Evolutionary conservation across 2,113 vertebrate species (phyloP).

Genomic region (Sinosuthora webbiana): DNA sequence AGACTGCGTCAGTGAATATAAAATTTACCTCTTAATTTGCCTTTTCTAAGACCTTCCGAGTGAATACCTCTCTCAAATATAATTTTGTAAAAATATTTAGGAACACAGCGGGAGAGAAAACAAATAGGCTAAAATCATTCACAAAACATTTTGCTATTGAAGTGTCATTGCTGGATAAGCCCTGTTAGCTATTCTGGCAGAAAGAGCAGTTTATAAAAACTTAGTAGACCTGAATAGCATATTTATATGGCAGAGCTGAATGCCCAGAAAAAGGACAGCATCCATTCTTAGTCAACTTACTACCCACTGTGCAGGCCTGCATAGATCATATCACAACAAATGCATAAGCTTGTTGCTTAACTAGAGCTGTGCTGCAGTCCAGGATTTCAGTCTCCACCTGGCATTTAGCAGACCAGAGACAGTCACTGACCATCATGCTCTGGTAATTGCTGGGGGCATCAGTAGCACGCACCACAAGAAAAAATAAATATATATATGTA

Average conservation of each 20-base stretch:
- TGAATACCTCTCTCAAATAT: not conserved
- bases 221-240: not conserved
- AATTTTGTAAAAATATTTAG: not conserved
- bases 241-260: not conserved
- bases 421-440: not conserved
- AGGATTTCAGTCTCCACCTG: not conserved
- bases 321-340: constrained; percentile 38
- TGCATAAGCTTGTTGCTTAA: not conserved
- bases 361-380: not conserved
- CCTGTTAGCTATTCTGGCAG: constrained; percentile 33
- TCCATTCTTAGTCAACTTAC: constrained; percentile 11
- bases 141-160: constrained; percentile 25
- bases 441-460: not conserved
- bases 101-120: constrained; percentile 27
- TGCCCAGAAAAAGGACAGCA: not conserved
- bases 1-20: not conserved
- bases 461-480: not conserved
- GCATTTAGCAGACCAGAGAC: not conserved
- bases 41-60: not conserved
- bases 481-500: not conserved
- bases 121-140: constrained; percentile 43
- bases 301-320: not conserved
- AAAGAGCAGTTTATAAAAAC: constrained; percentile 26
- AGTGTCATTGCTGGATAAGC: constrained; percentile 9
- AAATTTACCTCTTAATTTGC: constrained; percentile 21